Evolutionary conservation across 2,113 vertebrate species (phyloP).

Genomic region (Sylvietta virens): DNA sequence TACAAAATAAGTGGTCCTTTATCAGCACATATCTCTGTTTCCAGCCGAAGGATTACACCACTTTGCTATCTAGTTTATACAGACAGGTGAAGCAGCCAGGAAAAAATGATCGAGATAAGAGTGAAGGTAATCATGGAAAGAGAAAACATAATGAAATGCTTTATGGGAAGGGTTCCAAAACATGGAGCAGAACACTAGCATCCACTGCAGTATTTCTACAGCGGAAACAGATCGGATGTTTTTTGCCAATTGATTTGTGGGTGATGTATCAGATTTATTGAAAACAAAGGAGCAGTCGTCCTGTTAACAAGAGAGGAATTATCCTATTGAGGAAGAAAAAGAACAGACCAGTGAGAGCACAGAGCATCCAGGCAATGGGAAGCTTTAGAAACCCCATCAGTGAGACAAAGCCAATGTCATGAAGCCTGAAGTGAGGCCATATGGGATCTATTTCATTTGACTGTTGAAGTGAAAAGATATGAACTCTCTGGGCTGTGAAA

Average conservation of each 20-base stretch:
- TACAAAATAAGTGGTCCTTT: background rate
- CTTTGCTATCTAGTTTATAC: background rate
- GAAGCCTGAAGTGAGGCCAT: background rate
- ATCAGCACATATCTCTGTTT: background rate
- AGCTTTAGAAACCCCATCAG: background rate
- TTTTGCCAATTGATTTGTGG: background rate
- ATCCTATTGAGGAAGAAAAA: background rate
- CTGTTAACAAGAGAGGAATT: background rate
- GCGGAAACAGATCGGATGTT: background rate
- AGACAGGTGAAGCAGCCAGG: background rate
- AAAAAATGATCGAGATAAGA: background rate
- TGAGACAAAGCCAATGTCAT: rapidly evolving
- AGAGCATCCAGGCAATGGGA: background rate
- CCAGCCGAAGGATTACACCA: background rate
- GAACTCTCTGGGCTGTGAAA: background rate
- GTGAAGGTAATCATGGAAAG: background rate
- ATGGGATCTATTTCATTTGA: background rate
- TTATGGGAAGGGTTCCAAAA: background rate
- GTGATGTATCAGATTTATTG: background rate
- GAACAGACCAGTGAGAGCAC: background rate
- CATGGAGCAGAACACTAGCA: background rate
- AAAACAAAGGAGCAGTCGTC: background rate
- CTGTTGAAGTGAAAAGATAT: background rate
- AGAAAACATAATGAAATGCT: background rate
- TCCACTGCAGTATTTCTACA: background rate